Evolutionary conservation across 2,888 invertebrate genomes (phyloP), one percentile per base, ranked within the genome.

Genomic region (Tenthredo livida): DNA sequence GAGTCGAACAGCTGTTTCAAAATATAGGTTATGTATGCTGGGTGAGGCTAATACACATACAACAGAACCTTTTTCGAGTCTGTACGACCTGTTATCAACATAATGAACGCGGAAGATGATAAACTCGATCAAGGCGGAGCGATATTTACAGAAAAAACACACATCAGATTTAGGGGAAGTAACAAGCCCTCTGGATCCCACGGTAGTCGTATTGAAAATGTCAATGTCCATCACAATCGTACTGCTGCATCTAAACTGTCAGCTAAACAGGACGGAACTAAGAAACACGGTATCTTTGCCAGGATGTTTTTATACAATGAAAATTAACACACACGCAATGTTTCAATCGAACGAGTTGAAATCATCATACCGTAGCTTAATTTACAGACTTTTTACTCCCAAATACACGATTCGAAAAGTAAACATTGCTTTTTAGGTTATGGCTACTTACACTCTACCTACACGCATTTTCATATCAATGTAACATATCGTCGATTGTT

Each of bases 1-100:
- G 50, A 12, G 29, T 33, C 77, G 86, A 89, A 88, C 89, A 89
- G 89, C 89, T 90, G 90, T 90, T 90, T 73, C 73, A 29, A 47
- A 47, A 29, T 29, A n/a, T 86, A 90, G 90, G 90, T 90, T 90
- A 90, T 90, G 90, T 88, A n/a, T n/a, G n/a, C 87, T 87, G 80
- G 87, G 84, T 86, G 89, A 89, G 90, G 89, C 89, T 86, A 88
- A 86, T n/a, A n/a, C n/a, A n/a, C n/a, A 75, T 88, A 88, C 61
- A 85, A 54, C 87, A 87, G 84, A 86, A 21, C 40, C 21, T 25
- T 25, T 21, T 67, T 67, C 67, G 17, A 61, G 50, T 50, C n/a
- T 58, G 6, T 40, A 25, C 29, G 33, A 3, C n/a, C n/a, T 43
- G 12, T n/a, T 61, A 80, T 50, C 1, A 86, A 86, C 84, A 89